A percentile compares a stretch with the other conserved stretches of the same genome.
Conservation (phyloP, 2,888 invertebrate species). For the Spisula solida region DNA sequence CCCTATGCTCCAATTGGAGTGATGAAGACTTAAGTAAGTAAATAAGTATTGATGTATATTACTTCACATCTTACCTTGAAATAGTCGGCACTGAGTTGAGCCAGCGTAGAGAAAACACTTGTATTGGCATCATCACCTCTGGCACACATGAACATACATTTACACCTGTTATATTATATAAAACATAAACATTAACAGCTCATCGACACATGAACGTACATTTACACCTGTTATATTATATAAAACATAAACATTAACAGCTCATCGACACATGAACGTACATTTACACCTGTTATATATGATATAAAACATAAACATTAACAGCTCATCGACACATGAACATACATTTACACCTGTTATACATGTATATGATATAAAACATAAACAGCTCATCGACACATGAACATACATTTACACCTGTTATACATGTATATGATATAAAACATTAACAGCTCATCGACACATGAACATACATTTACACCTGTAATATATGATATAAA, state of each 20-base stretch:
- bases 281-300: constrained; percentile 77
- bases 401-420: no score
- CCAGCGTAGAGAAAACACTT: constrained; percentile 86
- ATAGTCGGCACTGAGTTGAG: constrained; percentile 92
- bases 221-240: constrained; percentile 75
- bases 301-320: neutral
- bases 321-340: constrained; percentile 83
- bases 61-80: constrained; percentile 88
- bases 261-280: constrained; percentile 84
- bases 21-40: no score
- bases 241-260: neutral
- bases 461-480: no score
- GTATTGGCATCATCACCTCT: constrained; percentile 81
- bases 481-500: no score
- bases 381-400: no score
- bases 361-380: no score
- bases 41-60: no score
- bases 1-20: no score
- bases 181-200: neutral
- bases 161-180: constrained; percentile 74
- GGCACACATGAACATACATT: constrained; percentile 85
- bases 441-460: no score
- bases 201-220: constrained; percentile 85
- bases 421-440: no score
- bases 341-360: constrained; percentile 81